Base-by-base conservation (phyloP, 1,140 invertebrate genomes). In the Samia ricini region DNA sequence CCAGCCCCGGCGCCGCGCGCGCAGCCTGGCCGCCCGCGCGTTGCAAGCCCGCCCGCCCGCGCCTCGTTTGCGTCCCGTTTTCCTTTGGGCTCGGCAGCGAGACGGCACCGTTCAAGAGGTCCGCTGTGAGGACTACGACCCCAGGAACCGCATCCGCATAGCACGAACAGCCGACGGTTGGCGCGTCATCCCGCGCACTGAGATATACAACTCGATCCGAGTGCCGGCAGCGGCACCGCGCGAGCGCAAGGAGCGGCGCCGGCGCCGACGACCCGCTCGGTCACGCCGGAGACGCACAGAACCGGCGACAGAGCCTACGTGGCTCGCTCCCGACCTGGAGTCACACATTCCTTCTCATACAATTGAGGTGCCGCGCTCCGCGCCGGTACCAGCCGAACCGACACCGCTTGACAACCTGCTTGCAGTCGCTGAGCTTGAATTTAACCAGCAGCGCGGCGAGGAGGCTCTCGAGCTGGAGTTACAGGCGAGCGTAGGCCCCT, bases 121-220 rank as follows among this genome's bases (percentile, higher is more conserved):
- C 67, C 93, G 94, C 79, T 96, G 95, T 89, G 95, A 96, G 85
- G 95, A 96, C 79, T 96, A 96, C 91, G 95, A 96, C 88, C 94
- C 95, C 76, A 91, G 95, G 42, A 96, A 96, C 89, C 93, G 95
- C 12, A 95, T 96, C 64, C 93, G 95, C 66, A 88, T 96, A 71
- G 95, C 94, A 56, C 95, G 95, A 77, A 96, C 95, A 3, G 91
- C 94, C 2, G 92, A 93, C 75, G 95, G 95, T 73, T 96, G 95
- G 95, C 92, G 94, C 48, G 95, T 95, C 20, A 95, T 95, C 88
- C 95, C 95, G 63, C 92, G 94, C 60, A 96, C 95, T 24, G 93
- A 94, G 72, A 92, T 93, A 60, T 91, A 92, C 62, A 92, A 92
- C 74, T 92, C 93, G 33, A 92, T 93, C 71, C 81, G 92, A 49